Base-by-base conservation (phyloP, 2,888 invertebrate species). In the Latheticus oryzae region DNA sequence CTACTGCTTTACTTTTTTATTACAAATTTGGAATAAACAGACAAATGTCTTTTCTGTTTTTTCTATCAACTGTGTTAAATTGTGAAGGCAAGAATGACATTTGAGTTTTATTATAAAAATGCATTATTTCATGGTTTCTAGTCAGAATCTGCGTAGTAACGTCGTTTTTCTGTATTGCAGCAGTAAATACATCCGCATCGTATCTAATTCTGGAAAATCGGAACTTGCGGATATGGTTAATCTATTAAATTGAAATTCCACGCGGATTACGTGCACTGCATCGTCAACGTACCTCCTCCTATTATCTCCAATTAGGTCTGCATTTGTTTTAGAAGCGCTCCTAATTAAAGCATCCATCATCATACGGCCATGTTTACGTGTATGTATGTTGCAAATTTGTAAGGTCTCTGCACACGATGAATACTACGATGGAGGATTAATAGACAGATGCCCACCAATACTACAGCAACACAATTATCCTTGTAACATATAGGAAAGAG, bases 281-380 rank as follows among this genome's bases (percentile, higher is more conserved):
- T 55, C 55, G 30, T 35, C 47, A 55, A 55, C 47, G 40, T 47
- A 16, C 38, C 13, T 55, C 37, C 16, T 24, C 19, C 43, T 47
- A 55, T 55, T 48, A 55, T 55, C 47, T 47, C 47, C 55, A 55
- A 55, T 55, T 55, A 38, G 55, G 55, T 23, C 48, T 47, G 55
- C 55, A 55, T 47, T 55, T 55, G 55, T 55, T 55, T 47, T 35
- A 37, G 55, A 15, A 32, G 47, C 33, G 23, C 11, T 37, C 47
- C 38, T 55, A 55, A 55, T 55, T 55, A 45, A 38, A 38, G 55
- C 55, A 55, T 55, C 55, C 47, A 55, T 55, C 55, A 55, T 55
- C 37, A 26, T n/a, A 15, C 8, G n/a, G 24, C 17, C 24, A 26
- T 48, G 12, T 26, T 17, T 19, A 16, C 11, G 17, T 52, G 33